Percentiles rank a stretch among this genome's conserved stretches.
phyloP scores from a whole-genome alignment of 2,113 vertebrate genomes.

The Cercopithecus mona region DNA sequence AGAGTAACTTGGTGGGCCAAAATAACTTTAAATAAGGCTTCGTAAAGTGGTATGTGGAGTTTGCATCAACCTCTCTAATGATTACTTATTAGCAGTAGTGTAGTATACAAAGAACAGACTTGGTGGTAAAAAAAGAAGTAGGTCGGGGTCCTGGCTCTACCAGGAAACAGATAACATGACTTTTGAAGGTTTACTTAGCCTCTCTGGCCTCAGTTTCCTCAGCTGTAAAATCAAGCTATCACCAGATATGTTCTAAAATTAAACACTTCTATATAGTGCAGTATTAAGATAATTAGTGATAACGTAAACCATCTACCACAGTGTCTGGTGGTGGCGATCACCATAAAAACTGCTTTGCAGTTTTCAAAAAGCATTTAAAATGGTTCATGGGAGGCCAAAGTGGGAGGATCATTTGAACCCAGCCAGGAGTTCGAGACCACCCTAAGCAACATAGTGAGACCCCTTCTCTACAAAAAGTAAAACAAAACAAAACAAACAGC shows the following conservation, averaged over 20 bases:
- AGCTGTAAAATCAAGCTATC: conserved; percentile 28
- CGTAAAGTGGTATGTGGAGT: background rate
- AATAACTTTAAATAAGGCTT: background rate
- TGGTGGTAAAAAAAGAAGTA: background rate
- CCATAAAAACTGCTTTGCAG: background rate
- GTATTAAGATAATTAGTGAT: background rate
- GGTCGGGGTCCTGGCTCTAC: background rate
- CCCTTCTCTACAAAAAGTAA: no score
- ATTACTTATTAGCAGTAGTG: conserved; percentile 25
- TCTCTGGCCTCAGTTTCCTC: background rate
- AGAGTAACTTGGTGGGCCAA: background rate
- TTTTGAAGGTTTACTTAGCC: conserved; percentile 1
- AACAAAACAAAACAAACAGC: no score
- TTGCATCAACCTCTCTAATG: background rate
- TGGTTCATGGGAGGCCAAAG: no score
- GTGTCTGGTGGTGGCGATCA: background rate
- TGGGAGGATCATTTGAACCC: no score
- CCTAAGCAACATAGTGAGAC: no score
- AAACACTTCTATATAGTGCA: background rate
- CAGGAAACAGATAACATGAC: conserved; percentile 8
- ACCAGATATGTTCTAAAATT: background rate
- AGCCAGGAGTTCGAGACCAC: no score
- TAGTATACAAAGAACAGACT: conserved; percentile 7
- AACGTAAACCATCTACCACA: background rate
- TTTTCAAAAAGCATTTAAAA: background rate